Percentiles rank a stretch among this genome's conserved stretches.
phyloP scores from a whole-genome alignment of 2,888 invertebrate species.

The Himalopsyche tibetana region DNA sequence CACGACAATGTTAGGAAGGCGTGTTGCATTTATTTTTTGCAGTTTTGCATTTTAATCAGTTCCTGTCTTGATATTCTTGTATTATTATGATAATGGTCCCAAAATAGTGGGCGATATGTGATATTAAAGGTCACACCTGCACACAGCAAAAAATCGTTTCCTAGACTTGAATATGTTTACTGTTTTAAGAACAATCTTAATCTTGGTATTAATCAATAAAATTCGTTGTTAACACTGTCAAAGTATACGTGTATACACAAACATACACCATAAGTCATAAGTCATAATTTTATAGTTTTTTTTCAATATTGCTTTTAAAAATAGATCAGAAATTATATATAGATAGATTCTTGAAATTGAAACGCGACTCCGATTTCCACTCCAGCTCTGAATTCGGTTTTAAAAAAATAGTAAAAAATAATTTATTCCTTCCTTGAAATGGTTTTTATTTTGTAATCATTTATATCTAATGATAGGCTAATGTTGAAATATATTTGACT shows the following conservation, averaged over 20 bases:
- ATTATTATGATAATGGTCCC: not conserved
- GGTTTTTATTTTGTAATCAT: no score
- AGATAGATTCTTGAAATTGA: no score
- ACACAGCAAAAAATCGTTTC: constrained; percentile 32
- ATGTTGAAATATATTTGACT: no score
- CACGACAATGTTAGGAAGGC: not conserved
- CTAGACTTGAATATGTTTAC: constrained; percentile 13
- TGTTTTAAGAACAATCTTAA: not conserved
- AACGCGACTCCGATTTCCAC: no score
- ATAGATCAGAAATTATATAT: no score
- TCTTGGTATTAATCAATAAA: not conserved
- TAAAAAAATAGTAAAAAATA: no score
- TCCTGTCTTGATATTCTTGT: constrained; percentile 24
- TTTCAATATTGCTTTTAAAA: no score
- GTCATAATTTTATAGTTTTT: no score
- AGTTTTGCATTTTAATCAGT: constrained; percentile 40
- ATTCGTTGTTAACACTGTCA: not conserved
- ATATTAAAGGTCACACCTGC: constrained; percentile 51
- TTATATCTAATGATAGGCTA: no score
- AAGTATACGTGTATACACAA: not conserved
- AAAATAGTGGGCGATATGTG: constrained; percentile 48
- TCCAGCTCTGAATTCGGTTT: no score
- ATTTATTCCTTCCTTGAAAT: no score
- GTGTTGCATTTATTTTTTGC: constrained; percentile 15
- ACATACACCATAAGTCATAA: no score